These are phyloP conservation scores for Aplocera efformata DNA, from an alignment of 2,888 invertebrate genomes.

Conservation along the genomic window DNA sequence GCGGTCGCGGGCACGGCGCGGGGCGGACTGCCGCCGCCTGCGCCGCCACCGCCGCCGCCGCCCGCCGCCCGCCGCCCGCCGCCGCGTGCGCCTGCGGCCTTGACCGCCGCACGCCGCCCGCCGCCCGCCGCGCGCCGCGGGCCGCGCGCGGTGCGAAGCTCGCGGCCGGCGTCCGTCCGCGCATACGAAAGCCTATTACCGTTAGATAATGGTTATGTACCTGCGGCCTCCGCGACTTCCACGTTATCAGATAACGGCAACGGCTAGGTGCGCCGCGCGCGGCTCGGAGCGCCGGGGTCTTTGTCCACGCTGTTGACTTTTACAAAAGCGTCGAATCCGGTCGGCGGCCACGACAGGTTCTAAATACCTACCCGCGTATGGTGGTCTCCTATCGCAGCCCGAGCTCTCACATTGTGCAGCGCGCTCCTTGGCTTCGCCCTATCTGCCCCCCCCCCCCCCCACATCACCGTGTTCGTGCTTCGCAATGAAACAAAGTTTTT, in stretches of 20 bases:
- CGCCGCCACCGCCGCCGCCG: slow-evolving; percentile 35
- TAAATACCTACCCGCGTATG: no score
- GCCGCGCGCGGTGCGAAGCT: slow-evolving; percentile 11
- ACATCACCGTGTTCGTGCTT: no score
- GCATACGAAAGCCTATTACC: slow-evolving; percentile 10
- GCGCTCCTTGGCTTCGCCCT: no score
- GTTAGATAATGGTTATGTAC: slow-evolving; percentile 16
- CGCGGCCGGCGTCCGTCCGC: no score
- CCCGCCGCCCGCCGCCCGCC: slow-evolving; percentile 31
- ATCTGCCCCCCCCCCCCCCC: no score
- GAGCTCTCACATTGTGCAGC: no score
- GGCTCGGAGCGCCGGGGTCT: neutral
- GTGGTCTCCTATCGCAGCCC: no score
- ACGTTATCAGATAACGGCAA: slow-evolving; percentile 18
- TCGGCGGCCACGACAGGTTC: no score
- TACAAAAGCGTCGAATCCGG: neutral
- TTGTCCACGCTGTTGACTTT: neutral
- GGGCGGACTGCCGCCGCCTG: slow-evolving; percentile 27
- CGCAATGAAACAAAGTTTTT: neutral
- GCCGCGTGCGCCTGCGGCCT: slow-evolving; percentile 63
- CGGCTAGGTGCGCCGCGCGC: slow-evolving; percentile 3
- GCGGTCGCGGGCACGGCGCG: slow-evolving; percentile 27
- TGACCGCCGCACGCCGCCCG: slow-evolving; percentile 50
- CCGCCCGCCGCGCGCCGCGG: slow-evolving; percentile 14
- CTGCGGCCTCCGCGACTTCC: slow-evolving; percentile 10